phyloP scores from a whole-genome alignment of 2,113 vertebrate genomes.

The Austrofundulus limnaeus region DNA sequence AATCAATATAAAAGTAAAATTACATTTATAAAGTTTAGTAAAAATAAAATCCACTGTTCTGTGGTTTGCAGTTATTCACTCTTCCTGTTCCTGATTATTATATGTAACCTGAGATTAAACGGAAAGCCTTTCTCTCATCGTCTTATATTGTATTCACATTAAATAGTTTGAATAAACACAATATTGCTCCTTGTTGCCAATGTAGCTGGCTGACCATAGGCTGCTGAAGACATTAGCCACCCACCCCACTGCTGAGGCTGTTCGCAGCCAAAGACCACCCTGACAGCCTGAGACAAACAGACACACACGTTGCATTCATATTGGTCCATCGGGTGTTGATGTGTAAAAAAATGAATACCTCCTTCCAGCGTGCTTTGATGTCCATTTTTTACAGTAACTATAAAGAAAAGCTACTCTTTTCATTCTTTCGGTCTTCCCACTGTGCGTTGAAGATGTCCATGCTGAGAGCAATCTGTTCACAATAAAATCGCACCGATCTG shows the following conservation, averaged over 20 bases:
- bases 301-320: conserved; percentile 9
- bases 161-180: conserved; percentile 21
- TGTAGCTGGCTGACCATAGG: conserved; percentile 35
- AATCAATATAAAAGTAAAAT: too few relatives aligned
- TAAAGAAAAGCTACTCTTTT: neutral
- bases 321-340: conserved; percentile 60
- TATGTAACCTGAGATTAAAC: neutral
- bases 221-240: conserved; percentile 75
- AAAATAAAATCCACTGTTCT: too few relatives aligned
- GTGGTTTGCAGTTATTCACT: neutral
- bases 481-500: neutral
- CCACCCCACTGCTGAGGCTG: conserved; percentile 58
- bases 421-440: neutral
- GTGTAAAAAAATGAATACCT: conserved; percentile 46
- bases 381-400: conserved; percentile 3
- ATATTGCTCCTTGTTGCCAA: conserved; percentile 38
- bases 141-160: conserved; percentile 9
- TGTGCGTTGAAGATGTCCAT: neutral
- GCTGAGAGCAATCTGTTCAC: neutral
- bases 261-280: conserved; percentile 73
- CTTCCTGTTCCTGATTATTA: neutral
- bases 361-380: conserved; percentile 23
- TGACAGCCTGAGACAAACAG: conserved; percentile 45
- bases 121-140: conserved; percentile 1
- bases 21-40: too few relatives aligned